Conservation (phyloP, 1,140 invertebrate species). For the Ceratitis capitata region DNA sequence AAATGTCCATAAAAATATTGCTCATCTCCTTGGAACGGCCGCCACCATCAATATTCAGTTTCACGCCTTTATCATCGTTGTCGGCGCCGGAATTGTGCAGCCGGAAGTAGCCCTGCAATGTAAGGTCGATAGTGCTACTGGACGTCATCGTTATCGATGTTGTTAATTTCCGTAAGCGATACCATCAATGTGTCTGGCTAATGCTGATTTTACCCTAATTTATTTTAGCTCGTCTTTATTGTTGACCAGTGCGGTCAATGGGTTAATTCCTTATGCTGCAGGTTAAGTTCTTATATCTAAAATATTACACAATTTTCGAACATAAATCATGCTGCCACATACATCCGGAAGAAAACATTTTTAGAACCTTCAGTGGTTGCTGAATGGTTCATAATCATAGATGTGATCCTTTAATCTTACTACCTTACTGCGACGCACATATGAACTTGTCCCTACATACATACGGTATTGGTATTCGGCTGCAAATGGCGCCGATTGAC, state of each 20-base stretch:
- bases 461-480: no score
- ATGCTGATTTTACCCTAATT: neutral
- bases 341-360: neutral
- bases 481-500: no score
- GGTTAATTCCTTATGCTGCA: neutral
- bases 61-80: conserved; percentile 15
- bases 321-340: conserved; percentile 3
- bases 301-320: neutral
- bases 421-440: no score
- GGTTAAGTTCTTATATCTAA: neutral
- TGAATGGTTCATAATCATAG: no score
- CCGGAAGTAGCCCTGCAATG: conserved; percentile 41
- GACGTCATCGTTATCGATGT: conserved; percentile 8
- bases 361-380: neutral
- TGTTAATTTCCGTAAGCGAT: conserved; percentile 42
- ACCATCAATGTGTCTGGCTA: neutral
- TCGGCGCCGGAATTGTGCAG: conserved; percentile 30
- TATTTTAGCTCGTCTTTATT: conserved; percentile 16
- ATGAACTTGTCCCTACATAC: no score
- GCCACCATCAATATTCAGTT: neutral
- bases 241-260: neutral
- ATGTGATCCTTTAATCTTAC: no score
- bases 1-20: conserved; percentile 40
- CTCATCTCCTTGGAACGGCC: neutral
- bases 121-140: conserved; percentile 34